A percentile compares a stretch with the other conserved stretches of the same genome.
Evolutionary conservation across 1,140 invertebrate genomes (phyloP).

Genomic region (Sinonovacula constricta): DNA sequence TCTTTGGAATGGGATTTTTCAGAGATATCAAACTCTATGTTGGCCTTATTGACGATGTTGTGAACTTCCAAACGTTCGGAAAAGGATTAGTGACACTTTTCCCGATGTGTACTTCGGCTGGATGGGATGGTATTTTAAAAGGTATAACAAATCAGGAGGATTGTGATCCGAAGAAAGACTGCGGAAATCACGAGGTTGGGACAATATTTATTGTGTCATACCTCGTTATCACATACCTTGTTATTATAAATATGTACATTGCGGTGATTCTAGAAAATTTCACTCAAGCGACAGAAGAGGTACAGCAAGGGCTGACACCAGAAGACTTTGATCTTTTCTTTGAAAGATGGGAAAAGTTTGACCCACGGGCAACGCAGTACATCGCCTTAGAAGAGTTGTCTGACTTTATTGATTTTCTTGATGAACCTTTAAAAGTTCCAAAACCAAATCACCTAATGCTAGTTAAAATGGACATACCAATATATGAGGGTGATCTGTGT

Average conservation of each 20-base stretch:
- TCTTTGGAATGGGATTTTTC: constrained; percentile 99
- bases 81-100: constrained; percentile 98
- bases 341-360: constrained; percentile 99
- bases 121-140: constrained; percentile 97
- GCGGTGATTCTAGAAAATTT: constrained; percentile 99
- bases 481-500: constrained; percentile 97
- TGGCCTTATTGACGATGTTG: constrained; percentile 96
- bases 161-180: constrained; percentile 84
- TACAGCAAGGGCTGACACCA: constrained; percentile 97
- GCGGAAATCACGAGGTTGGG: constrained; percentile 94
- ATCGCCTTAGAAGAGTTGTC: constrained; percentile 95
- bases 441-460: constrained; percentile 99
- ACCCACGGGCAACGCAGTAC: constrained; percentile 98
- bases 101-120: constrained; percentile 98
- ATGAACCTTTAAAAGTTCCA: constrained; percentile 86
- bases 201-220: constrained; percentile 97
- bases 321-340: constrained; percentile 99
- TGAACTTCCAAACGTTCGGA: constrained; percentile 99
- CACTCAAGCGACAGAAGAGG: constrained; percentile 98
- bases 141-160: constrained; percentile 93
- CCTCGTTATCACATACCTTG: constrained; percentile 98
- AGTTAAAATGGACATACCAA: constrained; percentile 98
- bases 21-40: constrained; percentile 97
- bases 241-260: constrained; percentile 99
- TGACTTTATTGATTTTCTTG: constrained; percentile 92